phyloP scores from a whole-genome alignment of 1,140 invertebrate species.

The Megathymus violae region DNA sequence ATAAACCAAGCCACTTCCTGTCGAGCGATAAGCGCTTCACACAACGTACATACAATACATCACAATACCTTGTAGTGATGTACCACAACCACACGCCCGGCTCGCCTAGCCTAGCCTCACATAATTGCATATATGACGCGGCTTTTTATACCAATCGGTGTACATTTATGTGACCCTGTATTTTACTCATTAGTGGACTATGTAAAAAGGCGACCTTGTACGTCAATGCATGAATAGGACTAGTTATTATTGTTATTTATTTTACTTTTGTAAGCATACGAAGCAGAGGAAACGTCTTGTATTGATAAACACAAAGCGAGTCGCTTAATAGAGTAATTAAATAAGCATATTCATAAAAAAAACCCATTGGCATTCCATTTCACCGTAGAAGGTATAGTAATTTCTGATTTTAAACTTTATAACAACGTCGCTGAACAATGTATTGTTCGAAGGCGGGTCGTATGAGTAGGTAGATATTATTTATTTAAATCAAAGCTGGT shows the following conservation, averaged over 20 bases:
- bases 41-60: slow-evolving; percentile 66
- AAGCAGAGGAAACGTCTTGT: slow-evolving; percentile 1
- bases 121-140: slow-evolving; percentile 15
- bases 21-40: slow-evolving; percentile 76
- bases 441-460: background rate
- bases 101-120: slow-evolving; percentile 28
- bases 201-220: slow-evolving; percentile 23
- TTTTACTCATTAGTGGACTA: slow-evolving; percentile 21
- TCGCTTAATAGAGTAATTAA: background rate
- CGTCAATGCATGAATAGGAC: slow-evolving; percentile 15
- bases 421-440: background rate
- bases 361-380: background rate
- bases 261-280: slow-evolving; percentile 9
- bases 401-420: background rate
- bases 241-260: slow-evolving; percentile 8
- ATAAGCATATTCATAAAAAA: background rate
- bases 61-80: slow-evolving; percentile 51
- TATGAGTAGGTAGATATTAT: slow-evolving; percentile 26
- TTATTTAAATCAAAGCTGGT: slow-evolving; percentile 31
- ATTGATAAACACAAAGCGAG: too few relatives aligned
- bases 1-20: slow-evolving; percentile 82
- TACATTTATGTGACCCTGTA: slow-evolving; percentile 16
- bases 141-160: slow-evolving; percentile 14
- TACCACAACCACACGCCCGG: slow-evolving; percentile 47
- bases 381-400: background rate